Evolutionary conservation across 2,113 vertebrate species (phyloP), one percentile per base, ranked within the genome.

Genomic region (Anser brachyrhynchus): DNA sequence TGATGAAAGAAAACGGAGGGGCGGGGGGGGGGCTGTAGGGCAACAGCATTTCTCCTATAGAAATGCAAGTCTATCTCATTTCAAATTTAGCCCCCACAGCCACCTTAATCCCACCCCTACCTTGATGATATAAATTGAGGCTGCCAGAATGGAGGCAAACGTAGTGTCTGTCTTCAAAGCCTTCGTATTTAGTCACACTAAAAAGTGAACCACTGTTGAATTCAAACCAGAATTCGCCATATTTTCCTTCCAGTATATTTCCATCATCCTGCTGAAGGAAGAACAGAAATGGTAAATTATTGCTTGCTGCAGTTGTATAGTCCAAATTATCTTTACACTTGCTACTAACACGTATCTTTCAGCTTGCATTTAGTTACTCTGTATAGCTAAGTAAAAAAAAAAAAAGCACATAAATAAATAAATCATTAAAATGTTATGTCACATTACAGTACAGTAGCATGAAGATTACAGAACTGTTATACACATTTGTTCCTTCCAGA

Each of bases 191-290:
- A 2, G 98, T 98, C 65, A 99, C 99, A 4, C 98, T 99, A 87
- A 99, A 99, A 35, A 99, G 96, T 2, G 98, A 99, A 3, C 98
- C 98, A 33, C 96, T 98, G 84, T 97, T 99, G 95, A 99, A 98
- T 78, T 99, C 99, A 22, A 99, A 54, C 99, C 99, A 99, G 97
- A 99, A 99, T 97, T 99, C 99, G 0, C 99, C 99, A 0, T 99
- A 99, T 90, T 99, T 99, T 96, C 98, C 98, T 97, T 98, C 98
- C 87, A 98, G 33, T 7, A 97, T 65, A 16, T 72, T 97, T 93
- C 98, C 98, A 95, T 99, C 98, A 74, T 98, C 98, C 93, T 98
- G 98, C 98, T 99, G 95, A 64, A 81, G 31, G 33, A 94, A 89
- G 25, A 93, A 57, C 1, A 92, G 83, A 75, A 84, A 88, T 37